Percentiles rank a stretch among this genome's conserved stretches.
Evolutionary conservation across 2,797 vertebrate species (phyloP).

Genomic region (Eospalax fontanierii): DNA sequence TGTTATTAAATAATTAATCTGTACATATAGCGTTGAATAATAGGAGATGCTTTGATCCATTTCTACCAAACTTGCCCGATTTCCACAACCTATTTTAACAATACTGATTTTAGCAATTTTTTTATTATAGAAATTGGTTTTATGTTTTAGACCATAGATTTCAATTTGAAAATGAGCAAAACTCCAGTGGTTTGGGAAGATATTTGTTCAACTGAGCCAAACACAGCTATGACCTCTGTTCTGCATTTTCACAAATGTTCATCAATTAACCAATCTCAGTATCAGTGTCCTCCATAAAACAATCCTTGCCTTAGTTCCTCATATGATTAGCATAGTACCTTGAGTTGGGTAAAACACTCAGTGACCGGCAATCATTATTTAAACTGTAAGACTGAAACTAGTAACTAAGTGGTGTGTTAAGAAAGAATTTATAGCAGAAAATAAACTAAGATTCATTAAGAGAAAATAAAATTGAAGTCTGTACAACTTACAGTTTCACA

Average conservation of each 20-base stretch:
- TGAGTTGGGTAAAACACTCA: background rate
- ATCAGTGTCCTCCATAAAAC: background rate
- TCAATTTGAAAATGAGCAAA: slow-evolving; percentile 12
- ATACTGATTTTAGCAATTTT: background rate
- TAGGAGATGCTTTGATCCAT: background rate
- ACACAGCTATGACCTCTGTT: background rate
- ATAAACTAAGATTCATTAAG: background rate
- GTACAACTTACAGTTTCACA: background rate
- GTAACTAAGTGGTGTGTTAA: background rate
- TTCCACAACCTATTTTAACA: background rate
- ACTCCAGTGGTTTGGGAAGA: background rate
- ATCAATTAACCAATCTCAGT: background rate
- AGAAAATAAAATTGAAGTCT: background rate
- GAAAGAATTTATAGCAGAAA: background rate
- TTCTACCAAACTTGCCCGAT: background rate
- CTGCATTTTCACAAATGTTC: background rate
- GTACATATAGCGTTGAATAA: background rate
- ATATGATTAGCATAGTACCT: background rate
- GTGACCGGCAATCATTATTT: background rate
- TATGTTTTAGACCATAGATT: background rate
- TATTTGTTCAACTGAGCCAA: background rate
- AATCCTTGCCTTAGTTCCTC: background rate
- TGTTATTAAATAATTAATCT: slow-evolving; percentile 32
- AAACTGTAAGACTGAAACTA: background rate
- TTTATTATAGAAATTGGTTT: background rate